Conservation (phyloP, 1,140 invertebrate species). For the Dendroctonus ponderosae region DNA sequence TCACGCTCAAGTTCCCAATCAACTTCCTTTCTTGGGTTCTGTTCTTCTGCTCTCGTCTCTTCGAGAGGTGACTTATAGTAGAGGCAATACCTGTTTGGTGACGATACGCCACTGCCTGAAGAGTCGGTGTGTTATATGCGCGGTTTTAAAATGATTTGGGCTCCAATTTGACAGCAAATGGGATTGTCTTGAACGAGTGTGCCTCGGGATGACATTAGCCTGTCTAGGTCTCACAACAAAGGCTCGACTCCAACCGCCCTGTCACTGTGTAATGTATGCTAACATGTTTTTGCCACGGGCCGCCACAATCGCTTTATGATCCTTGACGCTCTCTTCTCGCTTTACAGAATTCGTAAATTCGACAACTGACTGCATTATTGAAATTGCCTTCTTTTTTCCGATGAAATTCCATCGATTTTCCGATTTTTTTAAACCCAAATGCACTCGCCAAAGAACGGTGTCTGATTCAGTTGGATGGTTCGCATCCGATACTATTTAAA, state of each 20-base stretch:
- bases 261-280: conserved; percentile 50
- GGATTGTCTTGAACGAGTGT: conserved; percentile 48
- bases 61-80: neutral
- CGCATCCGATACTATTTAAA: too few species aligned
- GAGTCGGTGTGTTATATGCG: conserved; percentile 35
- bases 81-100: neutral
- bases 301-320: conserved; percentile 47
- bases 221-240: conserved; percentile 48
- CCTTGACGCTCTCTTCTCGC: conserved; percentile 43
- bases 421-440: neutral
- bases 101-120: conserved; percentile 24
- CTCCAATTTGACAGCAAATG: conserved; percentile 48
- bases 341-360: conserved; percentile 44
- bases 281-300: conserved; percentile 46
- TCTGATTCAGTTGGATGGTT: too few species aligned
- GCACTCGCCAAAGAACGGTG: too few species aligned
- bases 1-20: neutral
- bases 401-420: neutral
- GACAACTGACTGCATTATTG: conserved; percentile 40
- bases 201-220: conserved; percentile 49
- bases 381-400: conserved; percentile 18
- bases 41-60: too few species aligned
- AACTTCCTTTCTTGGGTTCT: neutral
- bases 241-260: conserved; percentile 44
- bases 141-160: conserved; percentile 47